These are phyloP conservation scores for Halcyon leucocephala DNA, from an alignment of 2,797 vertebrate species.

Conservation along the genomic window DNA sequence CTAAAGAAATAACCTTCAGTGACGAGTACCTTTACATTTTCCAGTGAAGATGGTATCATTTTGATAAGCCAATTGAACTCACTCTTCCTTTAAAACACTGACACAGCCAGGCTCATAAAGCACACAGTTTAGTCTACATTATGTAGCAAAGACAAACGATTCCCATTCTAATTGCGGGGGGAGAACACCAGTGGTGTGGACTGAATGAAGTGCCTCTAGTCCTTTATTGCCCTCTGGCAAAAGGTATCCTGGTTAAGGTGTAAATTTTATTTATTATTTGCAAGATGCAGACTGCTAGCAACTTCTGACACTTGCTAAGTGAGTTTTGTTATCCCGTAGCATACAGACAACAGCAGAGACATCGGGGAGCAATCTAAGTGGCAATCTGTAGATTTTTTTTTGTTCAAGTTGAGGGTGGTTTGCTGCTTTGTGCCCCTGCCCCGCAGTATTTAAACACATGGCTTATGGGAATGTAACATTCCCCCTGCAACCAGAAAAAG, in stretches of 20 bases:
- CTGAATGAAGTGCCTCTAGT: neutral
- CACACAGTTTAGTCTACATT: neutral
- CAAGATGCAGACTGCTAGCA: neutral
- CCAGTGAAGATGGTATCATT: neutral
- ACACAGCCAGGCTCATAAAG: neutral
- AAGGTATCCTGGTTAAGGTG: neutral
- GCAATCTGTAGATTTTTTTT: neutral
- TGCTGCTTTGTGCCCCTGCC: neutral
- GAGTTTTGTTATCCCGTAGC: neutral
- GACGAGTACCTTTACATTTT: neutral
- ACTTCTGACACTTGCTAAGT: neutral
- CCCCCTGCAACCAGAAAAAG: neutral
- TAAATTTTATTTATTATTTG: no score
- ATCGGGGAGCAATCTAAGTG: neutral
- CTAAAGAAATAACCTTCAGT: neutral
- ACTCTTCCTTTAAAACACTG: neutral
- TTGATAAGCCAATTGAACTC: neutral
- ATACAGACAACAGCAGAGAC: neutral
- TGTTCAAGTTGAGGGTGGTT: neutral
- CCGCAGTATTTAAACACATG: neutral
- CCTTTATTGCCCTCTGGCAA: neutral
- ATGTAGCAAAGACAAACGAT: neutral
- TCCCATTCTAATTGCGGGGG: no score
- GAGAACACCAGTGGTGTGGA: rapidly evolving
- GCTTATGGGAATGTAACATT: neutral